Evolutionary conservation across 2,797 vertebrate species (phyloP), one percentile per base, ranked within the genome.

Genomic region (Coccyzus lansbergi): DNA sequence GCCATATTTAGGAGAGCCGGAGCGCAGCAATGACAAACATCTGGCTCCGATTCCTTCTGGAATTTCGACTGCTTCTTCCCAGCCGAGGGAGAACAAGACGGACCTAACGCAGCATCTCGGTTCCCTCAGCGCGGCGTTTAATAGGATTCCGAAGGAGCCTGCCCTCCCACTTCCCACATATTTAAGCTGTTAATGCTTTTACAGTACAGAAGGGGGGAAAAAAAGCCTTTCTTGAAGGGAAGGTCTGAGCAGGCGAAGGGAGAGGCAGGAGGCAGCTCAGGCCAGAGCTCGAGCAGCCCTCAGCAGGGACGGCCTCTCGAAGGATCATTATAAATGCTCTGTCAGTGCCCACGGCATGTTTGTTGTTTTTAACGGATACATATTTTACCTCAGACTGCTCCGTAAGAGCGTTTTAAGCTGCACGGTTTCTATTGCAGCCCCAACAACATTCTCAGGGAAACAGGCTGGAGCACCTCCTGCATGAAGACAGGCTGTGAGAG

Each of bases 1-100:
- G 95, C 97, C 97, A 95, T 97, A 98, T 97, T 98, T 97, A 97
- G 97, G 96, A 77, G 90, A 86, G 42, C 90, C 85, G 62, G 93
- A 94, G 55, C 25, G 1, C 77, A 97, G 96, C 88, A 95, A 96
- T 42, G 92, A 96, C 95, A 97, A 97, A 97, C 97, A 98, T 98
- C 97, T 98, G 98, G 97, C 97, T 96, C 83, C 46, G 92, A 97
- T 96, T 96, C 97, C 94, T 96, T 96, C 91, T 97, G 97, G 97
- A 98, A 98, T 98, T 97, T 64, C 93, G 96, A 96, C 95, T 96
- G 97, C 97, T 97, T 97, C 92, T 97, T 96, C 77, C 94, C 49
- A 8, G 93, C 64, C 87, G 91, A 81, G 80, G 87, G 88, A 95
- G 89, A 56, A 92, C 96, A 97, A 93, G 94, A 96, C 52, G 36